Percentiles rank a stretch among this genome's conserved stretches.
These are phyloP conservation scores for Plebejus anna DNA, from an alignment of 2,888 invertebrate species.

Conservation along the genomic window DNA sequence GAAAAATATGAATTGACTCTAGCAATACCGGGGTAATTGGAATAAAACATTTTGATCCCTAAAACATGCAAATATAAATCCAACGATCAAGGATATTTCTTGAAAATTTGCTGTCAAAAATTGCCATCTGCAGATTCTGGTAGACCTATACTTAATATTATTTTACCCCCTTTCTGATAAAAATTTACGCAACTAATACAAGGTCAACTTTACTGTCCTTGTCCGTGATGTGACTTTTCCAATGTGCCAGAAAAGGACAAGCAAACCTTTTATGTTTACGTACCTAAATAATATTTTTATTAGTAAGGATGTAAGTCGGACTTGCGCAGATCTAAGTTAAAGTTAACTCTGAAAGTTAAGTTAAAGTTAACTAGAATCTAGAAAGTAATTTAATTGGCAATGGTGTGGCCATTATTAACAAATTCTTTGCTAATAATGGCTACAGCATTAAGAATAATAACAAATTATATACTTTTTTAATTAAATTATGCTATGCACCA, in stretches of 20 bases:
- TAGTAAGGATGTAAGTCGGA: background rate
- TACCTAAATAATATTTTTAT: background rate
- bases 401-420: background rate
- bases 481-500: background rate
- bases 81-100: no score
- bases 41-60: no score
- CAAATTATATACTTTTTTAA: background rate
- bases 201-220: background rate
- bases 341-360: no score
- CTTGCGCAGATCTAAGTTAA: no score
- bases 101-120: no score
- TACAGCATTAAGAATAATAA: no score
- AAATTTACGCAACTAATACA: background rate
- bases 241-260: background rate
- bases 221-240: background rate
- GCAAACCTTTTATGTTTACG: background rate
- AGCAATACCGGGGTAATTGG: no score
- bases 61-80: no score
- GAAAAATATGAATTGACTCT: no score
- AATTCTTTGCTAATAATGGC: background rate
- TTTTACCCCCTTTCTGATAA: background rate
- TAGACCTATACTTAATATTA: background rate
- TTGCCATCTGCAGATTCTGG: no score
- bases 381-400: background rate
- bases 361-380: background rate